Evolutionary conservation across 2,113 vertebrate species (phyloP).

Genomic region (Seriola dumerili): DNA sequence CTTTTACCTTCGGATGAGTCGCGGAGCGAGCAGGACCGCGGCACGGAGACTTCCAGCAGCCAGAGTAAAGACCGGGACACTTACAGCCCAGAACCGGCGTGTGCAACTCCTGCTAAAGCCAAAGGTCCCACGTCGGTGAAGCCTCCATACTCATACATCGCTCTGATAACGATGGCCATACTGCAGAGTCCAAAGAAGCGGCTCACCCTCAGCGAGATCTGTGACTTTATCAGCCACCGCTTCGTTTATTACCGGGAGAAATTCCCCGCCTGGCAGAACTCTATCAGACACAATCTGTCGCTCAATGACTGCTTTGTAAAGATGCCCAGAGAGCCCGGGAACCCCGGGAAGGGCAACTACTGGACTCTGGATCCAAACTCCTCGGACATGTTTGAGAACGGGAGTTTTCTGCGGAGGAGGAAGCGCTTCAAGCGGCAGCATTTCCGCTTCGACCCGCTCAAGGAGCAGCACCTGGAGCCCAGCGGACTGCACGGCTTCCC

Average conservation of each 20-base stretch:
- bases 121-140: conserved; percentile 83
- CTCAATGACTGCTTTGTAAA: conserved; percentile 88
- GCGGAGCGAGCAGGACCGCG: conserved; percentile 52
- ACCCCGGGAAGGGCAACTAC: conserved; percentile 88
- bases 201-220: conserved; percentile 88
- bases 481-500: conserved; percentile 72
- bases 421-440: conserved; percentile 88
- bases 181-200: conserved; percentile 87
- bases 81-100: conserved; percentile 37
- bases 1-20: conserved; percentile 66
- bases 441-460: conserved; percentile 80
- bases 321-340: conserved; percentile 87
- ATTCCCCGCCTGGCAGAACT: conserved; percentile 89
- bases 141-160: conserved; percentile 88
- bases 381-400: conserved; percentile 89
- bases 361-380: conserved; percentile 89
- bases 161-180: conserved; percentile 88
- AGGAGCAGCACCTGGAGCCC: conserved; percentile 80
- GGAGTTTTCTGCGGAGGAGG: conserved; percentile 86
- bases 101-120: conserved; percentile 52
- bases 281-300: conserved; percentile 87
- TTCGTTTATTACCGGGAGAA: conserved; percentile 87
- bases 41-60: conserved; percentile 54
- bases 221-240: conserved; percentile 87
- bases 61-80: conserved; percentile 55